Evolutionary conservation across 2,797 vertebrate genomes (phyloP), one percentile per base, ranked within the genome.

Genomic region (Scleropages formosus): DNA sequence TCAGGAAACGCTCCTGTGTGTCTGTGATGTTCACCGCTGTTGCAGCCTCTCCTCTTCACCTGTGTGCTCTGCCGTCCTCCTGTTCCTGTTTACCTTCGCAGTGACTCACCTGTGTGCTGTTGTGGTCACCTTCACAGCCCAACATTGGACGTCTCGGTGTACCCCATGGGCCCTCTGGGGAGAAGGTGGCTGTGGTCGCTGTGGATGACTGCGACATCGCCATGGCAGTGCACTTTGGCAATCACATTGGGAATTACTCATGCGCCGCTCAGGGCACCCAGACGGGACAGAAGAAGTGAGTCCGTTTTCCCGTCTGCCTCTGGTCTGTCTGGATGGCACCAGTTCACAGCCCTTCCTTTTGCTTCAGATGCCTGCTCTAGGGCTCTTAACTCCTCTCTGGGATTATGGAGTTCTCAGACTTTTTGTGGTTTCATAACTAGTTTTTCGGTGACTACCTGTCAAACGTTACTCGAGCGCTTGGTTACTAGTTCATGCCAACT

Each of bases 251-350:
- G 27, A 99, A 99, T 92, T 99, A 99, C 86, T 96, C 95, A 46
- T 99, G 98, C 0, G 98, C 97, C 0, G 97, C 98, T 26, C 97
- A 97, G 81, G 98, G 97, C 24, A 98, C 95, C 0, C 98, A 99
- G 87, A 97, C 92, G 0, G 97, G 98, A 78, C 96, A 96, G 76
- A 99, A 99, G 82, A 98, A 98, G 96, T 98, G 89, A 92, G 92
- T 26, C 8, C 39, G 10, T 49, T 60, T 9, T 26, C 16, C 44
- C 3, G 44, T 18, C 13, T 24, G 4, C 53, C 56, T 39, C 53
- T 11, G 12, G n/a, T n/a, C 26, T n/a, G n/a, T n/a, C n/a, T n/a
- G n/a, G n/a, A 15, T 18, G 72, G 16, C 9, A 8, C 59, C 26
- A 16, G 31, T 7, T 75, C 39, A 53, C 1, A 39, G 7, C 27